Conservation (phyloP, 2,888 invertebrate species). For the Thymelicus lineola region DNA sequence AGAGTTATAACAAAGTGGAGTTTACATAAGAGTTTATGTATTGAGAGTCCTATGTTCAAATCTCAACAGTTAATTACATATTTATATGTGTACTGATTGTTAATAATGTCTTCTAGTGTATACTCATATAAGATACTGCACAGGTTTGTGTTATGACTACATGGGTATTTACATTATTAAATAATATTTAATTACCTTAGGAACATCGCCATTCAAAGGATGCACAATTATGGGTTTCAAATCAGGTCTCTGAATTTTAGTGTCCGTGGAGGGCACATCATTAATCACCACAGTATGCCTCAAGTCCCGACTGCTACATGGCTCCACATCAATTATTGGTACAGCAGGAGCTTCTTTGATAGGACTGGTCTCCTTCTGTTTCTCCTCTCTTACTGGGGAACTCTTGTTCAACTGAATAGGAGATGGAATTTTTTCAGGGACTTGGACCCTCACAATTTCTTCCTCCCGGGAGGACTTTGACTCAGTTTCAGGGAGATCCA, state of each 20-base stretch:
- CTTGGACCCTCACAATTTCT: conserved; percentile 38
- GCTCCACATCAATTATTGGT: conserved; percentile 44
- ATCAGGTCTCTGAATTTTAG: conserved; percentile 57
- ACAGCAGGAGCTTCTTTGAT: conserved; percentile 50
- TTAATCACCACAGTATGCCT: conserved; percentile 64
- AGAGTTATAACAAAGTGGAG: too few species aligned
- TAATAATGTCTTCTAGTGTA: too few species aligned
- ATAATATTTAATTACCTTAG: conserved; percentile 56
- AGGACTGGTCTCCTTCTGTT: conserved; percentile 46
- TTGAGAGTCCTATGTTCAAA: too few species aligned
- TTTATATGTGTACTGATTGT: too few species aligned
- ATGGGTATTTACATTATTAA: too few species aligned
- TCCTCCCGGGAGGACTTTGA: conserved; percentile 41
- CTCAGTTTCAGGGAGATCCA: conserved; percentile 30
- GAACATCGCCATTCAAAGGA: conserved; percentile 73
- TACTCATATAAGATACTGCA: too few species aligned
- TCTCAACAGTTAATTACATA: too few species aligned
- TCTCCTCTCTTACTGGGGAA: conserved; percentile 36
- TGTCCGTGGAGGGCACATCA: conserved; percentile 51
- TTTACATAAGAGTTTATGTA: too few species aligned
- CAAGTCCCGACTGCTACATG: conserved; percentile 43
- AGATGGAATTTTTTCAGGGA: conserved; percentile 14
- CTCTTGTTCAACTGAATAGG: conserved; percentile 9
- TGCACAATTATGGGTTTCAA: conserved; percentile 57
- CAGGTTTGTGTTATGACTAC: too few species aligned